Conservation (phyloP, 2,797 vertebrate genomes). For the Labroides dimidiatus region DNA sequence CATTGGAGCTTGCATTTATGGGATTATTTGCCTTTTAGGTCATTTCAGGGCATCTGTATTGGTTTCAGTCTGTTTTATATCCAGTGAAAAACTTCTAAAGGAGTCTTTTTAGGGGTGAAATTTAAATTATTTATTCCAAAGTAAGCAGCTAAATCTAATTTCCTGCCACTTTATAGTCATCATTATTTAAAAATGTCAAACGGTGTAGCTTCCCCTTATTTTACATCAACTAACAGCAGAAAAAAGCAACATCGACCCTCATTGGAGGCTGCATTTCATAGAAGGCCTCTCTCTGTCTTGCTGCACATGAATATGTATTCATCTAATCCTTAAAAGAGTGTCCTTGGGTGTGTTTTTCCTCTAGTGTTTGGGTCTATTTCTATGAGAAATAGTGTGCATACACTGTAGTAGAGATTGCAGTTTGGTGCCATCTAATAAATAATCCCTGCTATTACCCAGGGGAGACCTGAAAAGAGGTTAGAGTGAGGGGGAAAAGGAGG, state of each 20-base stretch:
- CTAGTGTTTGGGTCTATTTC: slow-evolving; percentile 8
- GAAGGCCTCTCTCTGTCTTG: slow-evolving; percentile 34
- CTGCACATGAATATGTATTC: slow-evolving; percentile 21
- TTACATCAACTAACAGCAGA: slow-evolving; percentile 8
- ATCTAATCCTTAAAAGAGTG: slow-evolving; percentile 34
- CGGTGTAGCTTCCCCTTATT: too few species aligned
- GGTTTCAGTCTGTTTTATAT: too few species aligned
- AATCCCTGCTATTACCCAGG: slow-evolving; percentile 45
- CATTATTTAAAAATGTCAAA: too few species aligned
- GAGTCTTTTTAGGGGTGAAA: slow-evolving; percentile 1
- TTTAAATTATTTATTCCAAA: slow-evolving; percentile 42
- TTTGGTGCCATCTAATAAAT: slow-evolving; percentile 50
- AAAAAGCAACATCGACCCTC: too few species aligned
- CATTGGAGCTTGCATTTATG: too few species aligned
- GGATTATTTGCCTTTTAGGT: too few species aligned
- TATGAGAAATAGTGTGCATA: slow-evolving; percentile 15
- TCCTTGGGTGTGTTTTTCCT: slow-evolving; percentile 1
- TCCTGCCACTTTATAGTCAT: slow-evolving; percentile 3
- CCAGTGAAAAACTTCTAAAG: too few species aligned
- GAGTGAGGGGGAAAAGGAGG: slow-evolving; percentile 21
- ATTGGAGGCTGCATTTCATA: slow-evolving; percentile 11
- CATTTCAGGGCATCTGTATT: too few species aligned
- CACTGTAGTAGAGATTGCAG: slow-evolving; percentile 30
- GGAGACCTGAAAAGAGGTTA: slow-evolving; percentile 40
- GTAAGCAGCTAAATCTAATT: slow-evolving; percentile 7